These are phyloP conservation scores for Bicyclus anynana DNA, from an alignment of 1,140 invertebrate genomes.

Conservation along the genomic window DNA sequence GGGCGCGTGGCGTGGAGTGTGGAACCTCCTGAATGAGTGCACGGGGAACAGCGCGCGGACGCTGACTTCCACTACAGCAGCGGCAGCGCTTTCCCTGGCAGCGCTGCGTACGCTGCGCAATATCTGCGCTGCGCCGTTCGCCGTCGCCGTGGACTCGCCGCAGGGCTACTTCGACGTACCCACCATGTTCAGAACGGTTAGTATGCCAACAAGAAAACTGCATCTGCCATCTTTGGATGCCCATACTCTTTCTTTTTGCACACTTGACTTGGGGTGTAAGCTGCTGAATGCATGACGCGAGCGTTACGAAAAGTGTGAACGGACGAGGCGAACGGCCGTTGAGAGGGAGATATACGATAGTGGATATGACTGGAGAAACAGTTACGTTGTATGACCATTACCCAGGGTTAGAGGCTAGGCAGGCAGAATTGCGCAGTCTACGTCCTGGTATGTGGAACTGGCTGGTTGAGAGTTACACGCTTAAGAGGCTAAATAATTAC, in stretches of 20 bases:
- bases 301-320: too few species aligned
- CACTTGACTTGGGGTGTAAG: too few species aligned
- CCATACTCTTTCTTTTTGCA: background rate
- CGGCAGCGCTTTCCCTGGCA: constrained; percentile 81
- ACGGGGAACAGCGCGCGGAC: constrained; percentile 80
- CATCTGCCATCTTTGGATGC: background rate
- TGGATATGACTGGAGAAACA: too few species aligned
- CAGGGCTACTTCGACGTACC: constrained; percentile 88
- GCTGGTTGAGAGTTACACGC: too few species aligned
- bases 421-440: too few species aligned
- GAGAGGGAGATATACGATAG: too few species aligned
- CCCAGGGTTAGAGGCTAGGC: too few species aligned
- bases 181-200: constrained; percentile 85
- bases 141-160: constrained; percentile 84
- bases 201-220: constrained; percentile 21
- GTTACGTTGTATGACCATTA: too few species aligned
- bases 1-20: constrained; percentile 90
- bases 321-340: too few species aligned
- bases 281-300: too few species aligned
- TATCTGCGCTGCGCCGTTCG: constrained; percentile 88
- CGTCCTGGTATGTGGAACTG: too few species aligned
- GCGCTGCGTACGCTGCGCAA: constrained; percentile 85
- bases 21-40: constrained; percentile 85
- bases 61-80: constrained; percentile 79
- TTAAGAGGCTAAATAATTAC: too few species aligned